Evolutionary conservation across 2,113 vertebrate genomes (phyloP).

Genomic region (Dermatemys mawii): DNA sequence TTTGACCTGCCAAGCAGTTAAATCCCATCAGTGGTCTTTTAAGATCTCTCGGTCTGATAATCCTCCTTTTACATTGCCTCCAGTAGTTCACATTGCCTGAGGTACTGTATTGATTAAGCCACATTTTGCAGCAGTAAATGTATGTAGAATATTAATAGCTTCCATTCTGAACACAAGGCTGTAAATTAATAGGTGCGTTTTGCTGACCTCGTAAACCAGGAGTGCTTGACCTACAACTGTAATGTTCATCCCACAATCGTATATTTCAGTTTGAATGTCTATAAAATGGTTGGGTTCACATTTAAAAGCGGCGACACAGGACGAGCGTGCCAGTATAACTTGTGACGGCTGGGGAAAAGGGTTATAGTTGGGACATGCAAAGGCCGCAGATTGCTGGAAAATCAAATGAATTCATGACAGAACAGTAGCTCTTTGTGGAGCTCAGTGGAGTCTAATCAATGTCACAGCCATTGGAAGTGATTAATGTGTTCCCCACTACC

Average conservation of each 20-base stretch:
- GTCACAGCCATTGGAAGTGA: background rate
- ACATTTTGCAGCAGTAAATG: slow-evolving; percentile 72
- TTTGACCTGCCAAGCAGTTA: slow-evolving; percentile 42
- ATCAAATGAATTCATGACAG: background rate
- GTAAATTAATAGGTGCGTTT: slow-evolving; percentile 69
- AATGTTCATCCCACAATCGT: slow-evolving; percentile 48
- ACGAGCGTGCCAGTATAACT: background rate
- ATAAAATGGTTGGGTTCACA: slow-evolving; percentile 41
- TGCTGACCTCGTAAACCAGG: slow-evolving; percentile 65
- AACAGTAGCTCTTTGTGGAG: background rate
- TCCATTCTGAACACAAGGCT: slow-evolving; percentile 37
- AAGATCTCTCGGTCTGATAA: slow-evolving; percentile 43
- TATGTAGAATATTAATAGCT: slow-evolving; percentile 72
- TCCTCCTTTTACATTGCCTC: slow-evolving; percentile 45
- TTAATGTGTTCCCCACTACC: background rate
- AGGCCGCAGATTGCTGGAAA: background rate
- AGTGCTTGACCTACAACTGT: slow-evolving; percentile 53
- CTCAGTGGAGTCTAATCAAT: slow-evolving; percentile 11
- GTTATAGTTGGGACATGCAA: slow-evolving; percentile 3
- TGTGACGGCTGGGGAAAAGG: background rate
- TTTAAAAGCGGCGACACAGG: slow-evolving; percentile 23
- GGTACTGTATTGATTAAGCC: slow-evolving; percentile 74
- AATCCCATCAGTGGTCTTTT: background rate
- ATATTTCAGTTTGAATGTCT: slow-evolving; percentile 61
- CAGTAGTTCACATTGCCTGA: slow-evolving; percentile 61